phyloP scores from a whole-genome alignment of 2,888 invertebrate genomes.

The Torymus texanus region DNA sequence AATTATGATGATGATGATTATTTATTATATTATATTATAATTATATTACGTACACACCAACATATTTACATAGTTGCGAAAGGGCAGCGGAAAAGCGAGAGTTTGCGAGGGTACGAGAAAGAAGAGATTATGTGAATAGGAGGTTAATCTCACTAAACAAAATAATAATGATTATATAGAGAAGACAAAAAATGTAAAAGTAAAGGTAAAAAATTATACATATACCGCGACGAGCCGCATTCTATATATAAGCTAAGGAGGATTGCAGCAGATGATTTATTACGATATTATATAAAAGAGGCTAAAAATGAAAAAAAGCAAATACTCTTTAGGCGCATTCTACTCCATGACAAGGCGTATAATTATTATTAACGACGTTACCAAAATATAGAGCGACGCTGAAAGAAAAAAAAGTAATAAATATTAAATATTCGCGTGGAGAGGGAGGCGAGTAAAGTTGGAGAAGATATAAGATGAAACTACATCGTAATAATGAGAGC shows the following conservation, averaged over 20 bases:
- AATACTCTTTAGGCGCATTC: conserved; percentile 43
- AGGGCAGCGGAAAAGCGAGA: conserved; percentile 1
- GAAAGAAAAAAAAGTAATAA: conserved; percentile 4
- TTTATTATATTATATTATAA: conserved; percentile 52
- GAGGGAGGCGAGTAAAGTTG: neutral
- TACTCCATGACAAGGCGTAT: conserved; percentile 35
- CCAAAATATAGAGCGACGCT: conserved; percentile 9
- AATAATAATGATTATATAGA: conserved; percentile 51
- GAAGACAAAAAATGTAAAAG: conserved; percentile 52
- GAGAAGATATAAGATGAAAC: neutral
- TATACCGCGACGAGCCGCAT: conserved; percentile 44
- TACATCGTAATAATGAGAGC: neutral
- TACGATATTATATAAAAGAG: conserved; percentile 41
- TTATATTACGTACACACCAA: conserved; percentile 70
- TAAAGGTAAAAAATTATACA: conserved; percentile 39
- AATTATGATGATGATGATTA: conserved; percentile 47
- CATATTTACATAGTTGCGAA: conserved; percentile 69
- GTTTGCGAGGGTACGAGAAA: conserved; percentile 1
- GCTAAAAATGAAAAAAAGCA: conserved; percentile 22
- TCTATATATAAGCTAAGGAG: conserved; percentile 44
- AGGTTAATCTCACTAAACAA: conserved; percentile 63
- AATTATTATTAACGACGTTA: conserved; percentile 55
- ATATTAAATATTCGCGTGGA: conserved; percentile 12
- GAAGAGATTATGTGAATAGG: conserved; percentile 68
- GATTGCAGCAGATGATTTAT: conserved; percentile 52